Conservation (phyloP, 2,113 vertebrate species). For the Neomonachus schauinslandi region DNA sequence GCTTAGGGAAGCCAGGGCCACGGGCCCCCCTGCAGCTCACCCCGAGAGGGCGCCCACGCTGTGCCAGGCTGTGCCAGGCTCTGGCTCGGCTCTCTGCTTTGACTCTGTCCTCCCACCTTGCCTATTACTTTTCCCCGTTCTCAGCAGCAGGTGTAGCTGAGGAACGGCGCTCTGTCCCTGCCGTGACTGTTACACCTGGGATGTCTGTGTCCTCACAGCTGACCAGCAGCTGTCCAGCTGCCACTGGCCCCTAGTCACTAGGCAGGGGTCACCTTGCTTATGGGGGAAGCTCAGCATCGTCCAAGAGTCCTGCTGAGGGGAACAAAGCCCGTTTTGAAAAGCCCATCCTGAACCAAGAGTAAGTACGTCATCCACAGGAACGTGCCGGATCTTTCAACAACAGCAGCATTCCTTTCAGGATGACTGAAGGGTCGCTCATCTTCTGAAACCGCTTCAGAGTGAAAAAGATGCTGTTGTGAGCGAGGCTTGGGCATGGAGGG, state of each 20-base stretch:
- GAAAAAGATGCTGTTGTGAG: background rate
- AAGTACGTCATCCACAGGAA: background rate
- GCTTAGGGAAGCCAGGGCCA: background rate
- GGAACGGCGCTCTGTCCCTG: background rate
- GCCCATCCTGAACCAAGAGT: background rate
- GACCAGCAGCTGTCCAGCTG: background rate
- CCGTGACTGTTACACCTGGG: background rate
- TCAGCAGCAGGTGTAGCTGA: background rate
- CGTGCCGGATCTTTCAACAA: background rate
- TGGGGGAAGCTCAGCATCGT: background rate
- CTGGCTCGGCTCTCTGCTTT: background rate
- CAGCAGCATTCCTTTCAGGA: background rate
- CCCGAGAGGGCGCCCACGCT: background rate
- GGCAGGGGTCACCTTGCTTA: background rate
- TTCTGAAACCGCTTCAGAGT: background rate
- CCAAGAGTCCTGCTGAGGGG: background rate
- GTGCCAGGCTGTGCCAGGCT: background rate
- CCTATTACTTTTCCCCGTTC: background rate
- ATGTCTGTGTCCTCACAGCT: background rate
- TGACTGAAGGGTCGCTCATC: background rate
- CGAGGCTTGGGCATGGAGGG: background rate
- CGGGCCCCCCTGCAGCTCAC: background rate
- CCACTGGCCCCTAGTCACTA: background rate
- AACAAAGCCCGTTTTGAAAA: background rate
- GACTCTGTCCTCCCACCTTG: background rate